Evolutionary conservation across 92 coral and sea anemone genomes (phyloP), one percentile per base, ranked within the genome.

Genomic region (Scolanthus callimorphus): DNA sequence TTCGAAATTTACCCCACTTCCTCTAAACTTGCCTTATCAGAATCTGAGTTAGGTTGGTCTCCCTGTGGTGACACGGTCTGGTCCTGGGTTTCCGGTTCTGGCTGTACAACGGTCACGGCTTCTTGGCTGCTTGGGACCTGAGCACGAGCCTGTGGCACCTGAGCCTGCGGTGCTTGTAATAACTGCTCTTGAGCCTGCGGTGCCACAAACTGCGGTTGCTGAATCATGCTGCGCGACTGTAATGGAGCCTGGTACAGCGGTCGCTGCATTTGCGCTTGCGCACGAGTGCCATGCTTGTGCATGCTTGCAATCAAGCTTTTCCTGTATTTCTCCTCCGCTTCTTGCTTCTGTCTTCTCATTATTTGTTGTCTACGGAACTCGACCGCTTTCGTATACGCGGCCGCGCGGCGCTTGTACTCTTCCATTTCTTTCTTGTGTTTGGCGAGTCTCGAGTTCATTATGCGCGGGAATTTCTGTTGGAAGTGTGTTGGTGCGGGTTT

Each of bases 401-500:
- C 25, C 41, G 31, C 30, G 38, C 49, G 76, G 51, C 13, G 69
- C 0, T 50, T 34, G 15, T 34, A 34, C 41, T 34, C 8, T 6
- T 6, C 41, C 15, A 34, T 15, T 15, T 34, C 41, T 34, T 34
- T 34, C 8, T 6, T 15, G 41, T 34, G 41, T 15, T 34, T 34
- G 6, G 6, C 8, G 6, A 15, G 8, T n/a, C n/a, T n/a, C 8
- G 41, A 6, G 15, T 34, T 34, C 41, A 34, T 6, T 6, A 34
- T 34, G 8, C 41, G 20, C 12, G 77, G 77, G 44, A 39, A 60
- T 28, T 70, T 59, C 52, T 37, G 67, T 31, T 59, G 77, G 29
- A 47, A 59, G 24, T 63, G 52, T 45, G 22, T 29, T 17, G 65
- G 55, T 4, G 59, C 30, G 29, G 29, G 34, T 17, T 24, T 10